Evolutionary conservation across 37 sponge, comb jelly and placozoan genomes (phyloP).

Genomic region (Chondrilla cf. caribensis): DNA sequence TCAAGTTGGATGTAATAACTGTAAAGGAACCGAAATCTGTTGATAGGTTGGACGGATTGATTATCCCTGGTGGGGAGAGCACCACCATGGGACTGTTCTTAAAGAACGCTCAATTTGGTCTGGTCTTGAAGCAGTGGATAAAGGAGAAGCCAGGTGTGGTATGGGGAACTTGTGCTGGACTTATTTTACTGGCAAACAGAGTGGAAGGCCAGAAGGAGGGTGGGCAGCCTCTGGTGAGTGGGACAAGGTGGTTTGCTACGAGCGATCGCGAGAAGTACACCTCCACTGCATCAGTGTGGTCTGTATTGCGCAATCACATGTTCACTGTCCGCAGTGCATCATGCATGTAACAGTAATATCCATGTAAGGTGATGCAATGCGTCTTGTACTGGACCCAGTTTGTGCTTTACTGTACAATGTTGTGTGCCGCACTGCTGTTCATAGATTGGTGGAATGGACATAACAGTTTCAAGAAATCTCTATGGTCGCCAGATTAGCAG

Average conservation of each 20-base stretch:
- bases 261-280: no score
- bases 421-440: no score
- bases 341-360: no score
- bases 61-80: constrained; percentile 84
- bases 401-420: no score
- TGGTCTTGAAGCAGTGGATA: constrained; percentile 35
- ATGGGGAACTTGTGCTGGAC: constrained; percentile 83
- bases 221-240: constrained; percentile 64
- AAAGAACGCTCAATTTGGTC: constrained; percentile 48
- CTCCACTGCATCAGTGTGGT: no score
- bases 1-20: constrained; percentile 12
- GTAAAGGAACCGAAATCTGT: constrained; percentile 45
- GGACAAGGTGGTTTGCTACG: background rate
- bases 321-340: no score
- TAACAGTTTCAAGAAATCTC: constrained; percentile 45
- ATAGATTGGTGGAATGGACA: constrained; percentile 64
- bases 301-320: no score
- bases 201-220: constrained; percentile 62
- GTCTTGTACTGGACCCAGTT: no score
- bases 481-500: constrained; percentile 65
- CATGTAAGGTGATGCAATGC: no score
- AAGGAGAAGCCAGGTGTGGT: constrained; percentile 31
- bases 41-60: constrained; percentile 44
- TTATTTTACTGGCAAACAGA: constrained; percentile 59
- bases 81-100: constrained; percentile 76